These are phyloP conservation scores for Centropus unirufus DNA, from an alignment of 2,113 vertebrate species.

Conservation along the genomic window DNA sequence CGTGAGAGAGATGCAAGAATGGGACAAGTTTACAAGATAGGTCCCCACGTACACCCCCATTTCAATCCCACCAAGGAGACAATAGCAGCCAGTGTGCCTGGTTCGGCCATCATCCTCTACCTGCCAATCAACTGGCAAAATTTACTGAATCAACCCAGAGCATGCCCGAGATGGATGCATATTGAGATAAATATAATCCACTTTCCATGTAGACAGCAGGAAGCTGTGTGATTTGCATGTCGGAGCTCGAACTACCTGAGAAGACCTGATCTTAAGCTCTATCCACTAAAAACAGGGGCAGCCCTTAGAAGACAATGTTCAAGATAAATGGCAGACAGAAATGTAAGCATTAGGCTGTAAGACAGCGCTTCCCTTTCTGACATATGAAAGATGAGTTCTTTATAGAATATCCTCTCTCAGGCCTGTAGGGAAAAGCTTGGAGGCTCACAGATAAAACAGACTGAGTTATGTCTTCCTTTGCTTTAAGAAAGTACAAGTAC, in stretches of 20 bases:
- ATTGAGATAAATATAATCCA: background rate
- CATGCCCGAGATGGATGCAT: background rate
- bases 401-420: constrained; percentile 69
- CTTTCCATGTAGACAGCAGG: background rate
- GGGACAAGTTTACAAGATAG: background rate
- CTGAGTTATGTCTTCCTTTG: constrained; percentile 60
- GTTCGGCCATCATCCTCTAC: background rate
- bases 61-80: background rate
- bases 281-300: background rate
- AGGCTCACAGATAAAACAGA: constrained; percentile 56
- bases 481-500: constrained; percentile 37
- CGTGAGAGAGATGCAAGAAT: background rate
- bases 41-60: rapidly evolving
- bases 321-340: background rate
- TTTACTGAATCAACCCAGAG: background rate
- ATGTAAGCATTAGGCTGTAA: background rate
- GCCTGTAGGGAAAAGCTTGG: constrained; percentile 51
- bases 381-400: constrained; percentile 54
- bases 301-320: background rate
- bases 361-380: constrained; percentile 24
- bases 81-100: constrained; percentile 27
- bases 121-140: background rate
- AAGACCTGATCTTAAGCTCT: background rate
- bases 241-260: background rate
- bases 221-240: background rate